phyloP scores from a whole-genome alignment of 2,113 vertebrate species.

The Xiphophorus maculatus region DNA sequence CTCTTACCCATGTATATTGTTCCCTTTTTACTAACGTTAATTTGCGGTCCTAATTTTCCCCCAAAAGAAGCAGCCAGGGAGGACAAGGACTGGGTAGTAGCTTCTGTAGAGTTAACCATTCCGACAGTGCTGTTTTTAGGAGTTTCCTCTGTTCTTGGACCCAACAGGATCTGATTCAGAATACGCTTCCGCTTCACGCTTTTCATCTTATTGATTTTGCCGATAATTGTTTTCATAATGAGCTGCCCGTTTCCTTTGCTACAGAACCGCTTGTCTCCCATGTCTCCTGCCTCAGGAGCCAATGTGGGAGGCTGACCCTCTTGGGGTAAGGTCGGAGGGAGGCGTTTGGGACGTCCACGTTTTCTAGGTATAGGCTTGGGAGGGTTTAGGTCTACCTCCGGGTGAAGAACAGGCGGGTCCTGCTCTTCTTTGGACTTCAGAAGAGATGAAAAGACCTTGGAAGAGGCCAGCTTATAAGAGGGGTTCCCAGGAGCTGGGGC shows the following conservation, averaged over 20 bases:
- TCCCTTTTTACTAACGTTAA: slow-evolving; percentile 99
- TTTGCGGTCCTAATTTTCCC: slow-evolving; percentile 93
- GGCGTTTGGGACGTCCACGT: slow-evolving; percentile 93
- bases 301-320: slow-evolving; percentile 81
- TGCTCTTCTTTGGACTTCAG: slow-evolving; percentile 93
- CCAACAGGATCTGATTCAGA: slow-evolving; percentile 91
- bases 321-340: slow-evolving; percentile 85
- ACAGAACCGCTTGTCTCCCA: slow-evolving; percentile 84
- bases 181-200: slow-evolving; percentile 94
- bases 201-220: slow-evolving; percentile 99
- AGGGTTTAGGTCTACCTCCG: slow-evolving; percentile 92
- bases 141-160: slow-evolving; percentile 75
- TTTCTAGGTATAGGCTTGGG: slow-evolving; percentile 91
- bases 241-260: slow-evolving; percentile 92
- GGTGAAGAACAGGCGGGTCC: slow-evolving; percentile 95
- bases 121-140: slow-evolving; percentile 56
- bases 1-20: slow-evolving; percentile 99
- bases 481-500: slow-evolving; percentile 84
- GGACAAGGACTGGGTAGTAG: slow-evolving; percentile 85
- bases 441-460: slow-evolving; percentile 91
- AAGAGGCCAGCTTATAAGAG: slow-evolving; percentile 87
- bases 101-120: slow-evolving; percentile 75
- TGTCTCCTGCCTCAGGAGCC: slow-evolving; percentile 84
- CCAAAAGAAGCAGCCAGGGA: slow-evolving; percentile 93
- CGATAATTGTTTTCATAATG: slow-evolving; percentile 96